Conservation (phyloP, 2,888 invertebrate species). For the Panzeria rudis region DNA sequence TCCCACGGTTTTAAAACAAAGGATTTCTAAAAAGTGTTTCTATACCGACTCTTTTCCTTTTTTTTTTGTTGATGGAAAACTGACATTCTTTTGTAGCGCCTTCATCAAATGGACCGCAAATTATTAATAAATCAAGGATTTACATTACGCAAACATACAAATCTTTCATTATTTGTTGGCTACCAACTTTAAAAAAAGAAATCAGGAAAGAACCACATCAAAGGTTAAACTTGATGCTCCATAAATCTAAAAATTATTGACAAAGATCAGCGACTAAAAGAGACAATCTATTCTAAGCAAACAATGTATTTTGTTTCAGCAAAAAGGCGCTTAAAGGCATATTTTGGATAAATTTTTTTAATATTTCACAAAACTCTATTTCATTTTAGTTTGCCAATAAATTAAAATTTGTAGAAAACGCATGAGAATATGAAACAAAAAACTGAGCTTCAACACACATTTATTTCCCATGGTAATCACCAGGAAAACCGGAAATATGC, state of each 20-base stretch:
- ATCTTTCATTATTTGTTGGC: not conserved
- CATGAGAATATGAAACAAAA: constrained; percentile 16
- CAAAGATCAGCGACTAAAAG: not conserved
- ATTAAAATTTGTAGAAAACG: not conserved
- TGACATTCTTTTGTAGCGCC: constrained; percentile 69
- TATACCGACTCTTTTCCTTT: not conserved
- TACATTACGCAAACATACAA: constrained; percentile 23
- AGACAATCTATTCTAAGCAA: not conserved
- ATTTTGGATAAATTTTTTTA: constrained; percentile 8
- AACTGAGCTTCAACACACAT: no score
- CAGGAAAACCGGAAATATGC: no score
- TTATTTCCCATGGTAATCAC: not conserved
- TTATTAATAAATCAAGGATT: constrained; percentile 65
- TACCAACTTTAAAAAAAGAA: constrained; percentile 5
- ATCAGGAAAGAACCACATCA: not conserved
- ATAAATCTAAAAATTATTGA: constrained; percentile 25
- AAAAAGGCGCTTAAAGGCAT: constrained; percentile 12
- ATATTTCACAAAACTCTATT: not conserved
- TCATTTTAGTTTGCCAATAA: not conserved
- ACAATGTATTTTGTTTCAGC: constrained; percentile 1
- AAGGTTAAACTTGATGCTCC: constrained; percentile 6
- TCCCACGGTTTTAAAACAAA: constrained; percentile 70
- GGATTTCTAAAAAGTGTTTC: constrained; percentile 26
- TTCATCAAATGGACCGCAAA: constrained; percentile 64
- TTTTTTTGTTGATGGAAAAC: constrained; percentile 66